phyloP scores from a whole-genome alignment of 2,797 vertebrate species.

The Anas flavirostris region DNA sequence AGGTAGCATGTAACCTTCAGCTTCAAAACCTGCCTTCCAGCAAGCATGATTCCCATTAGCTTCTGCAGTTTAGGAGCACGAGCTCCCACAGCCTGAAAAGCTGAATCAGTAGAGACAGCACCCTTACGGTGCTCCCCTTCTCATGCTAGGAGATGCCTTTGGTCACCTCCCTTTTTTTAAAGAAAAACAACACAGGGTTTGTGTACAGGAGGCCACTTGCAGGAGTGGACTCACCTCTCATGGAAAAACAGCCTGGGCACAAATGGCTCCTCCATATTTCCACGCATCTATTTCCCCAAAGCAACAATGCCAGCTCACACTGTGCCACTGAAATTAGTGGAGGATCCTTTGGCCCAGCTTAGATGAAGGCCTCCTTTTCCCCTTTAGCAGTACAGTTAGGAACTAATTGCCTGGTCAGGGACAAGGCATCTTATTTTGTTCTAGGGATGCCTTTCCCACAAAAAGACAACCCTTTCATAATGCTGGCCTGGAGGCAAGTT shows the following conservation, averaged over 20 bases:
- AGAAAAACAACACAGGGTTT: background rate
- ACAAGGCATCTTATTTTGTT: background rate
- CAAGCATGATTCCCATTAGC: background rate
- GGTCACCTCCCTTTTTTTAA: too few relatives aligned
- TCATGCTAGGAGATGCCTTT: background rate
- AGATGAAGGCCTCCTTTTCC: background rate
- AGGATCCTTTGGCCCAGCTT: background rate
- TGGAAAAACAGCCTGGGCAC: background rate
- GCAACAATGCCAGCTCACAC: background rate
- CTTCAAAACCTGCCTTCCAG: background rate
- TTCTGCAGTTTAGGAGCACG: background rate
- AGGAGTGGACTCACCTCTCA: background rate
- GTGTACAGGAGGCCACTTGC: background rate
- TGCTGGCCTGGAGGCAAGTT: background rate
- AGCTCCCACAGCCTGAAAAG: background rate
- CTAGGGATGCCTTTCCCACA: background rate
- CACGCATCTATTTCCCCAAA: accelerated
- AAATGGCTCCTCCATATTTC: background rate
- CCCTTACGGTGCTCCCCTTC: background rate
- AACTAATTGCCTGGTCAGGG: background rate
- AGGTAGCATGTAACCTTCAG: background rate
- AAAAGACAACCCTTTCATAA: background rate
- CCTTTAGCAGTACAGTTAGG: background rate
- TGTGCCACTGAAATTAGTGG: background rate
- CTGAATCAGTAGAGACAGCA: background rate